Conservation (phyloP, 2,113 vertebrate species). For the Ptychochromis oligacanthus region DNA sequence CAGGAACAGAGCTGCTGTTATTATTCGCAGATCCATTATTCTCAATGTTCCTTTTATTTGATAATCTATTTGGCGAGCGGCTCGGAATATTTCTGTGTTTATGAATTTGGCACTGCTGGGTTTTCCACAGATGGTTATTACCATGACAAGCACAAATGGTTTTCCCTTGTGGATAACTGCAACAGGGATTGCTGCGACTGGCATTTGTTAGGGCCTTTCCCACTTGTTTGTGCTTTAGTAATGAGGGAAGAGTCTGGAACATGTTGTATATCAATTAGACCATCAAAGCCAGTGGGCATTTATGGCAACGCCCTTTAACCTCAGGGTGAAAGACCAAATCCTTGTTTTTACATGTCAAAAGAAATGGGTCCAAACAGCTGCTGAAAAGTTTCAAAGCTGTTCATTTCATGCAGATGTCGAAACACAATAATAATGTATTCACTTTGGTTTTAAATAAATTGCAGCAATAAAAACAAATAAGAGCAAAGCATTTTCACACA, state of each 20-base stretch:
- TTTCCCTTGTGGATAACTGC: slow-evolving; percentile 43
- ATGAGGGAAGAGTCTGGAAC: slow-evolving; percentile 66
- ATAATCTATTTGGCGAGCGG: slow-evolving; percentile 58
- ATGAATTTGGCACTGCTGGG: slow-evolving; percentile 62
- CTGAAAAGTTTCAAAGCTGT: slow-evolving; percentile 13
- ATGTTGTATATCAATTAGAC: slow-evolving; percentile 78
- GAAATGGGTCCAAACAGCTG: slow-evolving; percentile 40
- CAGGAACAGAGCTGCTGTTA: slow-evolving; percentile 54
- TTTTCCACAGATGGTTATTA: slow-evolving; percentile 59
- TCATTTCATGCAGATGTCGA: slow-evolving; percentile 2
- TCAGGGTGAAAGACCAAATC: slow-evolving; percentile 69
- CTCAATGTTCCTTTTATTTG: slow-evolving; percentile 59
- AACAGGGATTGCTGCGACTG: slow-evolving; percentile 37
- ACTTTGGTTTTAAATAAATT: slow-evolving; percentile 17
- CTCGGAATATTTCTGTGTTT: slow-evolving; percentile 53
- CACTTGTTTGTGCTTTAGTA: slow-evolving; percentile 63
- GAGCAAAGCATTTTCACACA: neutral
- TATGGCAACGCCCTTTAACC: slow-evolving; percentile 76
- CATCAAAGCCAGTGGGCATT: slow-evolving; percentile 76
- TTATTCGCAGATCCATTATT: slow-evolving; percentile 61
- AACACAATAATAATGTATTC: slow-evolving; percentile 13
- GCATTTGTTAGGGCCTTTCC: slow-evolving; percentile 44
- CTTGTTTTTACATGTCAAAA: slow-evolving; percentile 74
- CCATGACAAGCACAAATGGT: slow-evolving; percentile 59
- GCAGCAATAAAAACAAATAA: neutral